Base-by-base conservation (phyloP, 1,140 invertebrate genomes). In the Planococcus citri region DNA sequence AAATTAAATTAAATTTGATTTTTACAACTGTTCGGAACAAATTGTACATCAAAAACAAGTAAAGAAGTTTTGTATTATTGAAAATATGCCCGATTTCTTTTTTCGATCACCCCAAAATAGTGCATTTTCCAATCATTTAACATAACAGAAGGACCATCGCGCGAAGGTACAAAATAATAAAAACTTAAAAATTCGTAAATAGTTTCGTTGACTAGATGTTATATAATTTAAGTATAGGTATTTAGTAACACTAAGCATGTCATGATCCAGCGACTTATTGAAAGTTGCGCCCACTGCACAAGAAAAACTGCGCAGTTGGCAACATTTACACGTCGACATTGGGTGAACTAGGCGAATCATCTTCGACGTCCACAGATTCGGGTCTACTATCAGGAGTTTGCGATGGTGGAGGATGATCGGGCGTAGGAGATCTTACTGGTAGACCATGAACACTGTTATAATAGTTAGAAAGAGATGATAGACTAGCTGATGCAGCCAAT, bases 401-500 rank as follows among this genome's bases (percentile, higher is more conserved):
- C 72, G 74, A 74, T 71, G 73, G 72, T 27, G 73, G 72, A 71
- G 70, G 72, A 33, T 69, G 72, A 69, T 70, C 71, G 69, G 57
- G 70, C 60, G 71, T 70, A 27, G 73, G 73, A 10, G 72, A 71
- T 38, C 72, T 69, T 12, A 73, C 68, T 38, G 67, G 27, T 41
- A 37, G 69, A 37, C 69, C 68, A 27, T 71, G 70, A 25, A 78
- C 76, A 72, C 78, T 79, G 21, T 83, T 83, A 77, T 82, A 85
- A 76, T 87, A 88, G 70, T 77, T 79, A 51, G 83, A 84, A 69
- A 88, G 78, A 33, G 81, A 84, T 68, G 82, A 82, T 12, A 84
- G 73, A 17, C 82, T 83, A 67, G 83, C 80, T 73, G 83, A 82
- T 33, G 83, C 83, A 2, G 83, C 81, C 20, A 85, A 80, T 80